Evolutionary conservation across 2,888 invertebrate genomes (phyloP).

Genomic region (Torymus auratus): DNA sequence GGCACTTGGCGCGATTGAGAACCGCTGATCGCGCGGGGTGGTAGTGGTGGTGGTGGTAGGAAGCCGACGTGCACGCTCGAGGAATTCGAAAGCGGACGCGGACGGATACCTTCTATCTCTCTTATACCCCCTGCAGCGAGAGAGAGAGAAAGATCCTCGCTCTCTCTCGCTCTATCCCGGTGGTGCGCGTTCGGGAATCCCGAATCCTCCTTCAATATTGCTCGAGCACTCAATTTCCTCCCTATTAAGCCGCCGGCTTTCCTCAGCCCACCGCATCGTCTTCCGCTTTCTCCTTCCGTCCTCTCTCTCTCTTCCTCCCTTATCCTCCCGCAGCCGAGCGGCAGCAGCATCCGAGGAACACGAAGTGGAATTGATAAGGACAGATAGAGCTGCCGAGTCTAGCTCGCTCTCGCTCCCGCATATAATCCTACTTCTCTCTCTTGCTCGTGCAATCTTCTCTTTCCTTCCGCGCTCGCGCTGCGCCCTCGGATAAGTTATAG

Average conservation of each 20-base stretch:
- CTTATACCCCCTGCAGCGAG: constrained; percentile 63
- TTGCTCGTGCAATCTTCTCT: constrained; percentile 64
- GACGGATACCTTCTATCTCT: constrained; percentile 69
- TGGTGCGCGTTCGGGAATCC: constrained; percentile 69
- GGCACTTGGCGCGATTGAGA: constrained; percentile 63
- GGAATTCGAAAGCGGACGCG: constrained; percentile 74
- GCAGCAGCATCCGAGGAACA: constrained; percentile 49
- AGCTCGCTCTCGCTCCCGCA: constrained; percentile 27
- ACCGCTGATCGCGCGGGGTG: constrained; percentile 64
- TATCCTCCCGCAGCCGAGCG: constrained; percentile 46
- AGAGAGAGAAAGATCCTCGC: not conserved
- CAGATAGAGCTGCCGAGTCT: constrained; percentile 41
- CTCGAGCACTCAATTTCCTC: constrained; percentile 77
- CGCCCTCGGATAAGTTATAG: constrained; percentile 72
- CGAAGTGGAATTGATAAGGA: constrained; percentile 60
- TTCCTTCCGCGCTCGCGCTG: constrained; percentile 64
- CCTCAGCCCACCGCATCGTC: constrained; percentile 65
- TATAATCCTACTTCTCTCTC: constrained; percentile 61
- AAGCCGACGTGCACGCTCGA: constrained; percentile 70
- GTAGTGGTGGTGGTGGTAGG: constrained; percentile 56
- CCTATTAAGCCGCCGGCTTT: constrained; percentile 76
- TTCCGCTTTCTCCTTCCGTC: constrained; percentile 59
- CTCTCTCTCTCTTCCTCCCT: constrained; percentile 59
- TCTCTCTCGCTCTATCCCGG: constrained; percentile 54
- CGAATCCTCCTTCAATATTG: constrained; percentile 77